phyloP scores from a whole-genome alignment of 1,140 invertebrate genomes.

The Portunus trituberculatus region DNA sequence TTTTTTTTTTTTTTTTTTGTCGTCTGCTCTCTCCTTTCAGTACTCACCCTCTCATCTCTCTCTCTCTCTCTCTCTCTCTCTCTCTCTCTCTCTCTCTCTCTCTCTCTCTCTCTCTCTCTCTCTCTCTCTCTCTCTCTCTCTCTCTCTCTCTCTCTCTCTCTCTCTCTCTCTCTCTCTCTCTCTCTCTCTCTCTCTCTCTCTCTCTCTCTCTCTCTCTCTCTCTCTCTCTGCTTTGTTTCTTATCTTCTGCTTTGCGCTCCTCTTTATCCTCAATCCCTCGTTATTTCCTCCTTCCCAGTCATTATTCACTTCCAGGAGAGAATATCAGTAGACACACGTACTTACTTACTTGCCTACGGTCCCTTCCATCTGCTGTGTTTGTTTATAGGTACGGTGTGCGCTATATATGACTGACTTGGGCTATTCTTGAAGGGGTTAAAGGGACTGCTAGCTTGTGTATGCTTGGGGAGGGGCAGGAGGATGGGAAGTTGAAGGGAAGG shows the following conservation, averaged over 20 bases:
- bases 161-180: not conserved
- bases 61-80: not conserved
- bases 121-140: not conserved
- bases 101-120: not conserved
- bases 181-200: not conserved
- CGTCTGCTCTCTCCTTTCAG: not conserved
- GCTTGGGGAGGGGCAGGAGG: too few relatives aligned
- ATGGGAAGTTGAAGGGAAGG: too few relatives aligned
- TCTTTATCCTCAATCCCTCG: not conserved
- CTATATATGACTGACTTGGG: too few relatives aligned
- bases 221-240: not conserved
- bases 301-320: too few relatives aligned
- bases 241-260: not conserved
- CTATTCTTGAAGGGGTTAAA: too few relatives aligned
- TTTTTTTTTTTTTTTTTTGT: not conserved
- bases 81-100: not conserved
- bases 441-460: too few relatives aligned
- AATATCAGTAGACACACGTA: too few relatives aligned
- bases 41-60: not conserved
- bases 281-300: not conserved
- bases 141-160: not conserved
- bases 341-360: too few relatives aligned
- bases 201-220: not conserved
- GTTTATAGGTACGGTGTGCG: too few relatives aligned
- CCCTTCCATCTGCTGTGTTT: too few relatives aligned